Conservation (phyloP, 1,140 invertebrate genomes). For the Anastrepha ludens region DNA sequence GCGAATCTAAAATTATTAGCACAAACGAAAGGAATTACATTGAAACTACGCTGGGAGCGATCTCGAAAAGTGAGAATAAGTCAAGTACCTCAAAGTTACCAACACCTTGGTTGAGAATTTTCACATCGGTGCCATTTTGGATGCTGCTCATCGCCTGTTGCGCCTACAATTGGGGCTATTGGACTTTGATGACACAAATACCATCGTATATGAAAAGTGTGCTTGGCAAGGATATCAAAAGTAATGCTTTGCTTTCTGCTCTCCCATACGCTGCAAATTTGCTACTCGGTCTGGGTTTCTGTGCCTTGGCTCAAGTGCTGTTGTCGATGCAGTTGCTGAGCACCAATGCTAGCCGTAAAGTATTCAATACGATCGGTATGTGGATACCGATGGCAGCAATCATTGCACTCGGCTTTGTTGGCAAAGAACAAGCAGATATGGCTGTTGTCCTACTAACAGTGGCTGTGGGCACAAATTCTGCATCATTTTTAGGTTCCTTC, state of each 20-base stretch:
- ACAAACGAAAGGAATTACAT: slow-evolving; percentile 6
- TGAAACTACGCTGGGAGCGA: background rate
- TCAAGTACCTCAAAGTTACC: slow-evolving; percentile 65
- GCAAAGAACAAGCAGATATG: slow-evolving; percentile 73
- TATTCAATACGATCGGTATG: slow-evolving; percentile 81
- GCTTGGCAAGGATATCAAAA: slow-evolving; percentile 85
- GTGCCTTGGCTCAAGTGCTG: slow-evolving; percentile 77
- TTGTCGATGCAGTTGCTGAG: slow-evolving; percentile 77
- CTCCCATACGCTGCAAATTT: slow-evolving; percentile 85
- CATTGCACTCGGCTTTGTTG: slow-evolving; percentile 79
- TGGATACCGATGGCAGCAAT: slow-evolving; percentile 79
- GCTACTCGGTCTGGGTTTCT: slow-evolving; percentile 80
- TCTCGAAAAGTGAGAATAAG: background rate
- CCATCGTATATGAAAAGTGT: slow-evolving; percentile 92
- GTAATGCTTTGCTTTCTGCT: slow-evolving; percentile 84
- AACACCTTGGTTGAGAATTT: slow-evolving; percentile 81
- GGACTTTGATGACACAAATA: slow-evolving; percentile 93
- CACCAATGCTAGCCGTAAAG: slow-evolving; percentile 78
- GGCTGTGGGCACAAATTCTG: slow-evolving; percentile 86
- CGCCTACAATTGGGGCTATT: slow-evolving; percentile 95
- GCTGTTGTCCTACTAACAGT: slow-evolving; percentile 80
- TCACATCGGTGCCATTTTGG: slow-evolving; percentile 85
- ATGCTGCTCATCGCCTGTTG: slow-evolving; percentile 88
- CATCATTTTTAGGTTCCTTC: slow-evolving; percentile 82
- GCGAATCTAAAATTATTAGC: background rate